Conservation (phyloP, 2,888 invertebrate species). For the Bugulina stolonifera region DNA sequence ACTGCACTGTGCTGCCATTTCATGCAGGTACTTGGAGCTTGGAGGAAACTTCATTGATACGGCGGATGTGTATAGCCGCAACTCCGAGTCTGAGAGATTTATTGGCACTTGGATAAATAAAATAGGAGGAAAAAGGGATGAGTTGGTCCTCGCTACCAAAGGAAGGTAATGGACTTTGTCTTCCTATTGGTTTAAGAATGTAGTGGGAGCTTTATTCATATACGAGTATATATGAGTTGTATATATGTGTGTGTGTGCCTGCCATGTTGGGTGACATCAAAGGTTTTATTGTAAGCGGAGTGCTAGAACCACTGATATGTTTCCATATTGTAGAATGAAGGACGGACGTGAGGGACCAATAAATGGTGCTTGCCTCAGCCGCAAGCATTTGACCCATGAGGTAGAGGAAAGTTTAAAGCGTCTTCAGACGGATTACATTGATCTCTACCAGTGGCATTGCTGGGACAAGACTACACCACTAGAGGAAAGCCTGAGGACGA, state of each 20-base stretch:
- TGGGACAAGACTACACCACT: constrained; percentile 43
- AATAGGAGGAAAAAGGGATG: background rate
- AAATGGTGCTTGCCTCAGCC: constrained; percentile 36
- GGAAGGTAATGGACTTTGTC: background rate
- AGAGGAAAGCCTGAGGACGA: constrained; percentile 41
- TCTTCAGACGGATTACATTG: constrained; percentile 40
- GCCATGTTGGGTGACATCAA: too few species aligned
- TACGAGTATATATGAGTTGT: too few species aligned
- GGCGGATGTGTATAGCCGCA: background rate
- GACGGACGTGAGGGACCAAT: background rate
- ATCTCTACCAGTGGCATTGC: constrained; percentile 39
- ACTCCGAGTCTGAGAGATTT: background rate
- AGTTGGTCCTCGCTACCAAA: constrained; percentile 7
- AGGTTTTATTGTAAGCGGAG: too few species aligned
- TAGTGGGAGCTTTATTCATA: too few species aligned
- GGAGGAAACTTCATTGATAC: constrained; percentile 54
- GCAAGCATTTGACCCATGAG: constrained; percentile 36
- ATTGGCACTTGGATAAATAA: background rate
- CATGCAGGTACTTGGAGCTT: background rate
- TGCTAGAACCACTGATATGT: too few species aligned
- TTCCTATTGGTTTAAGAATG: too few species aligned
- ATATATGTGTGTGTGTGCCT: too few species aligned
- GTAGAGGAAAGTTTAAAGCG: constrained; percentile 37
- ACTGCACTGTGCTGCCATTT: too few species aligned
- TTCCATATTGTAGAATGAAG: background rate